Evolutionary conservation across 2,888 invertebrate species (phyloP).

Genomic region (Halictus ligatus): DNA sequence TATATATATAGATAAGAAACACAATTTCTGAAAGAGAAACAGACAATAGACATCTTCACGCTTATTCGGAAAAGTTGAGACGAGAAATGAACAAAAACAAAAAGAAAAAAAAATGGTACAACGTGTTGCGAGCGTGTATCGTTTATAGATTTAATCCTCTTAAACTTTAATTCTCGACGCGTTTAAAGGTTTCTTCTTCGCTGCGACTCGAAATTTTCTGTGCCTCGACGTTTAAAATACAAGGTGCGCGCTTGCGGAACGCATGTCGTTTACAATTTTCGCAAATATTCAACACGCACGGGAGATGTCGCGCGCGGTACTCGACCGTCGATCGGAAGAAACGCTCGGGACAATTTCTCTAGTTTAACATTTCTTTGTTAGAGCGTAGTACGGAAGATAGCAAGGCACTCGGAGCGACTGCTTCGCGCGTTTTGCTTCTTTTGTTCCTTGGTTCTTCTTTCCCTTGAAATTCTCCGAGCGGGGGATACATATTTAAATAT

Average conservation of each 20-base stretch:
- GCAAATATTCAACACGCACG: neutral
- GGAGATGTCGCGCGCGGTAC: neutral
- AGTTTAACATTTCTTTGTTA: constrained; percentile 19
- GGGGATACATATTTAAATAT: neutral
- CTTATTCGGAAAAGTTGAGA: neutral
- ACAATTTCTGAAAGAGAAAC: neutral
- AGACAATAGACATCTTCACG: neutral
- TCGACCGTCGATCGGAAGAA: neutral
- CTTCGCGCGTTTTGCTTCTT: neutral
- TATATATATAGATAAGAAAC: neutral
- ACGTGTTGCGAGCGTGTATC: constrained; percentile 3
- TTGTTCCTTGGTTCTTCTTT: neutral
- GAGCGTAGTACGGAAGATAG: constrained; percentile 17
- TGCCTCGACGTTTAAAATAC: constrained; percentile 12
- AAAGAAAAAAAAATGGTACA: neutral
- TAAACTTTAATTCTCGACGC: constrained; percentile 27
- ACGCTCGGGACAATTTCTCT: constrained; percentile 8
- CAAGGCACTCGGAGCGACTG: constrained; percentile 19
- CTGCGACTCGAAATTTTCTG: constrained; percentile 1
- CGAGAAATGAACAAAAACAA: neutral
- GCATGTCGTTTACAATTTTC: constrained; percentile 15
- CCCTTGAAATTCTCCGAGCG: neutral
- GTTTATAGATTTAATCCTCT: constrained; percentile 34
- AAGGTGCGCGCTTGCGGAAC: neutral
- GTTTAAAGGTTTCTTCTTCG: constrained; percentile 6